Percentiles rank a stretch among this genome's conserved stretches.
phyloP scores from a whole-genome alignment of 2,113 vertebrate genomes.

The Philantomba maxwellii region DNA sequence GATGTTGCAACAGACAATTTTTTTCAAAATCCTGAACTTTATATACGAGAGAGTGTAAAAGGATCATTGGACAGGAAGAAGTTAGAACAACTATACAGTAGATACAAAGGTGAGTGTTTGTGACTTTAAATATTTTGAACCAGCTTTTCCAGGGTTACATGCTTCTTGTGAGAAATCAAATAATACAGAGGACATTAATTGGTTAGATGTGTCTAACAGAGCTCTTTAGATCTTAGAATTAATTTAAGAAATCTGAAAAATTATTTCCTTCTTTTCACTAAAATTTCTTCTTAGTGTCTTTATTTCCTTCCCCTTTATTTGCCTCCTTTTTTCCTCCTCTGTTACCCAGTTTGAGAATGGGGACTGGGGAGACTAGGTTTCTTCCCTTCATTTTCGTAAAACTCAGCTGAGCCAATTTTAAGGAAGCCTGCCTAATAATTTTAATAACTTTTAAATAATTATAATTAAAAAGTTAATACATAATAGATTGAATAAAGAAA shows the following conservation, averaged over 20 bases:
- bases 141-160: background rate
- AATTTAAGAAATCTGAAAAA: background rate
- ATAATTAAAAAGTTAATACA: background rate
- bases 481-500: constrained; percentile 5
- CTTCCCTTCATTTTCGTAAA: background rate
- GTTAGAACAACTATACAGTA: constrained; percentile 95
- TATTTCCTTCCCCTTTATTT: background rate
- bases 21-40: constrained; percentile 98
- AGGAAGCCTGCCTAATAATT: background rate
- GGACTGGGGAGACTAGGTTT: background rate
- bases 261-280: background rate
- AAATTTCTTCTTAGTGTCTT: background rate
- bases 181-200: background rate
- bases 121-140: constrained; percentile 14
- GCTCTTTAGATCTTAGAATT: background rate
- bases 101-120: constrained; percentile 92
- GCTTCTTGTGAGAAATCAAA: background rate
- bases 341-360: background rate
- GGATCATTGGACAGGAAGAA: constrained; percentile 94
- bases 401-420: constrained; percentile 7
- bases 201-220: background rate
- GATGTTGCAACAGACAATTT: constrained; percentile 99
- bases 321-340: background rate
- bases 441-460: constrained; percentile 17
- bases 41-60: constrained; percentile 92